Conservation (phyloP, 2,888 invertebrate genomes). For the Aplocera efformata region DNA sequence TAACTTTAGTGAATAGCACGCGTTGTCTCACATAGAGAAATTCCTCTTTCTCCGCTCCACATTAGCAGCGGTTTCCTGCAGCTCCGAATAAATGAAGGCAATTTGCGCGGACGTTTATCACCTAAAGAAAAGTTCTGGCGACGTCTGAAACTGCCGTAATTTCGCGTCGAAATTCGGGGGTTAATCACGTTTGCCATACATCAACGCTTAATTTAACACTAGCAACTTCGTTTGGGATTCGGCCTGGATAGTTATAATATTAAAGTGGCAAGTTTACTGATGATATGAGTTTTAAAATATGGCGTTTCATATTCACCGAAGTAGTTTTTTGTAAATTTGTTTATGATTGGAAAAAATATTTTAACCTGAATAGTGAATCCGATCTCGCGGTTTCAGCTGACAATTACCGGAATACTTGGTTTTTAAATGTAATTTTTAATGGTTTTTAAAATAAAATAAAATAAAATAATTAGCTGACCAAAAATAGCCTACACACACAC, state of each 20-base stretch:
- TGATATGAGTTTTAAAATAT: constrained; percentile 1
- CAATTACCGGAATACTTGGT: no score
- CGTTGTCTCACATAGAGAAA: constrained; percentile 44
- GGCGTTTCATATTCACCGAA: no score
- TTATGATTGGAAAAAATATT: no score
- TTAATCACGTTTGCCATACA: constrained; percentile 64
- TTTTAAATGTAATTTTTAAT: no score
- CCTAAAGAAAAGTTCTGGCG: constrained; percentile 75
- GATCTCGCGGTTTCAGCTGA: no score
- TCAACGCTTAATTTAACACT: constrained; percentile 67
- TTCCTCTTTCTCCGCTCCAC: constrained; percentile 45
- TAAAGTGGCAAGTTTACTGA: constrained; percentile 17
- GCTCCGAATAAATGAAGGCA: constrained; percentile 70
- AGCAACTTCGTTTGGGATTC: constrained; percentile 53
- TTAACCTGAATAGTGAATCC: no score
- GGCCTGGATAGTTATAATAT: constrained; percentile 31
- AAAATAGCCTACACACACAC: no score
- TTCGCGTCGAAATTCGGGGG: constrained; percentile 62
- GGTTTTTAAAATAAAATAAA: no score
- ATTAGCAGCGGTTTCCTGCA: constrained; percentile 64
- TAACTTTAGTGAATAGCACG: no score
- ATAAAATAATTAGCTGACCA: no score
- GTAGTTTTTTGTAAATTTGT: no score
- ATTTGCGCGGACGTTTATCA: constrained; percentile 76
- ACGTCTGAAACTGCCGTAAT: constrained; percentile 70